Percentiles rank a stretch among this genome's conserved stretches.
These are phyloP conservation scores for Pogonocichla stellata DNA, from an alignment of 2,113 vertebrate genomes.

Conservation along the genomic window DNA sequence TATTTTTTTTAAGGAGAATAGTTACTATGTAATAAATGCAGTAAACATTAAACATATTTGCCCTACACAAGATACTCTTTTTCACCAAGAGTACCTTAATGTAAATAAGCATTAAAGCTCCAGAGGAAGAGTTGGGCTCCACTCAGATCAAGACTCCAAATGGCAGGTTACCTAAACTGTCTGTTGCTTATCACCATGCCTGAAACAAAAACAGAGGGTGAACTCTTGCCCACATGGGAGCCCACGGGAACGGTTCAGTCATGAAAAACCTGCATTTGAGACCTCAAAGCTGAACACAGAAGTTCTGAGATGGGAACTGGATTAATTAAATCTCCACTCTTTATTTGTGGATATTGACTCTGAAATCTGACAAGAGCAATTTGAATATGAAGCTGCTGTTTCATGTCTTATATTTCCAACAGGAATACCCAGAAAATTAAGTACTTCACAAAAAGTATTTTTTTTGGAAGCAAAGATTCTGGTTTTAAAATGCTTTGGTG, in stretches of 20 bases:
- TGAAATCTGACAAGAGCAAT: background rate
- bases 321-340: background rate
- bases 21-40: background rate
- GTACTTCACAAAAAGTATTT: background rate
- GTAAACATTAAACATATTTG: background rate
- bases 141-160: background rate
- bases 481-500: background rate
- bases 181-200: background rate
- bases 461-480: background rate
- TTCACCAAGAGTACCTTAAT: background rate
- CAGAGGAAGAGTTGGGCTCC: background rate
- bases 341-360: background rate
- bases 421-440: background rate
- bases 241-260: background rate
- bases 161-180: background rate
- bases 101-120: background rate
- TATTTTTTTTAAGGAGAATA: background rate
- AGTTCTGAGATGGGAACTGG: background rate
- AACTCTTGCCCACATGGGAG: background rate
- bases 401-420: background rate
- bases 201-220: background rate
- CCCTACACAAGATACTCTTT: background rate
- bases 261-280: background rate
- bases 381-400: background rate
- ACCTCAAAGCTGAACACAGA: background rate